Base-by-base conservation (phyloP, 2,888 invertebrate species). In the Polymixis lichenea region DNA sequence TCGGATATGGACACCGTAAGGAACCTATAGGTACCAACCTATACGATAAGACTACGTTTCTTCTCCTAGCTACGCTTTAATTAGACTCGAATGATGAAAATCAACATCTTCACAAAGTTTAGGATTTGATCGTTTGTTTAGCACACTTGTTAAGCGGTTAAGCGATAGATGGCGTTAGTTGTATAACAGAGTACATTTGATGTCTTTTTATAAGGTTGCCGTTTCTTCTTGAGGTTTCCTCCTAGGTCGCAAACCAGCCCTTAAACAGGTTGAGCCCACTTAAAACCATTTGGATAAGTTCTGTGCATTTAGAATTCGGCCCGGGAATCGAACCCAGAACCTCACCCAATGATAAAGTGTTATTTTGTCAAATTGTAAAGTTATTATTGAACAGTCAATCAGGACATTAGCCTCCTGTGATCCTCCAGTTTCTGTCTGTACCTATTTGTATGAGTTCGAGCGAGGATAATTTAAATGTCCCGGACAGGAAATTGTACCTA, bases 111-210 rank as follows among this genome's bases (percentile, higher is more conserved):
- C 17, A 49, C 17, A 43, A 43, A 6, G 6, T n/a, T n/a, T n/a
- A n/a, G n/a, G n/a, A n/a, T n/a, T n/a, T n/a, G n/a, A n/a, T n/a
- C n/a, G n/a, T n/a, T n/a, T n/a, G n/a, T n/a, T n/a, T n/a, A n/a
- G n/a, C n/a, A n/a, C n/a, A n/a, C n/a, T n/a, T n/a, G n/a, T 43
- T 43, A 43, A 61, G 15, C 38, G n/a, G 4, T 56, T 28, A 17
- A 15, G 15, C 62, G 61, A 70, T 70, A 86, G 85, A 86, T 87
- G 85, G 73, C 83, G 83, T 32, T 75, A 77, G 64, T 66, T 55
- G 75, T 78, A n/a, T 28, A 58, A 25, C 38, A 53, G 43, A 11
- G 6, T 81, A 25, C 3, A 4, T 60, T 7, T 15, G 0, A n/a
- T 32, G 22, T 32, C 11, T 67, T n/a, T 17, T 22, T 32, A 1